Conservation (phyloP, 1,140 invertebrate genomes). For the Pinna nobilis region DNA sequence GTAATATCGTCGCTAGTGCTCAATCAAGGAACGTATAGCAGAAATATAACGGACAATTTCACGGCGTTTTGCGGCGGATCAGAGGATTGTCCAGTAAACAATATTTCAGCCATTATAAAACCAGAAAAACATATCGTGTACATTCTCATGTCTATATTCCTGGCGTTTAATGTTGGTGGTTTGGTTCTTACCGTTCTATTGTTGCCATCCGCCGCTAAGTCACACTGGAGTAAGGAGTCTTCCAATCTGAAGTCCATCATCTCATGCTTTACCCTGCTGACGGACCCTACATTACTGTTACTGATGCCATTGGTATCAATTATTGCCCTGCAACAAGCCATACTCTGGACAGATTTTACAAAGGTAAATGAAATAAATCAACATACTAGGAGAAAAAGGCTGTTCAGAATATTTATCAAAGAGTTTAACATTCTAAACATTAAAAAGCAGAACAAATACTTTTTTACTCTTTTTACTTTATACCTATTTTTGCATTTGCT, state of each 20-base stretch:
- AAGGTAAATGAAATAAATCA: conserved; percentile 32
- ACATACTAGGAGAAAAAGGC: neutral
- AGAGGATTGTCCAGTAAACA: conserved; percentile 34
- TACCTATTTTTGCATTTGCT: no score
- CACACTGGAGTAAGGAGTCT: conserved; percentile 8
- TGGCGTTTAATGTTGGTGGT: conserved; percentile 55
- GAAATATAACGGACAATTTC: neutral
- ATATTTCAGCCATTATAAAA: conserved; percentile 33
- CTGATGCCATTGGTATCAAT: conserved; percentile 48
- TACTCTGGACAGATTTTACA: conserved; percentile 56
- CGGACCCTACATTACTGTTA: conserved; percentile 38
- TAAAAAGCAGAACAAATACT: neutral
- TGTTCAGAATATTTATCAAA: conserved; percentile 22
- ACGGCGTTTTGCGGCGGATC: conserved; percentile 19
- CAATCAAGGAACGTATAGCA: neutral
- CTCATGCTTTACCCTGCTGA: conserved; percentile 37
- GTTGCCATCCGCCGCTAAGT: conserved; percentile 44
- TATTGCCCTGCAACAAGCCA: conserved; percentile 56
- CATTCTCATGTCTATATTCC: conserved; percentile 57
- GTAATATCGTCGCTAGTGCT: conserved; percentile 54
- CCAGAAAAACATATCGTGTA: conserved; percentile 53
- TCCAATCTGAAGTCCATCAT: conserved; percentile 21
- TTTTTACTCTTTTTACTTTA: conserved; percentile 8
- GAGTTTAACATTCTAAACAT: conserved; percentile 19
- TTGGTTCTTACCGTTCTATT: conserved; percentile 50